These are phyloP conservation scores for Orbicella faveolata DNA, from an alignment of 64 coral and sea anemone genomes.

Conservation along the genomic window DNA sequence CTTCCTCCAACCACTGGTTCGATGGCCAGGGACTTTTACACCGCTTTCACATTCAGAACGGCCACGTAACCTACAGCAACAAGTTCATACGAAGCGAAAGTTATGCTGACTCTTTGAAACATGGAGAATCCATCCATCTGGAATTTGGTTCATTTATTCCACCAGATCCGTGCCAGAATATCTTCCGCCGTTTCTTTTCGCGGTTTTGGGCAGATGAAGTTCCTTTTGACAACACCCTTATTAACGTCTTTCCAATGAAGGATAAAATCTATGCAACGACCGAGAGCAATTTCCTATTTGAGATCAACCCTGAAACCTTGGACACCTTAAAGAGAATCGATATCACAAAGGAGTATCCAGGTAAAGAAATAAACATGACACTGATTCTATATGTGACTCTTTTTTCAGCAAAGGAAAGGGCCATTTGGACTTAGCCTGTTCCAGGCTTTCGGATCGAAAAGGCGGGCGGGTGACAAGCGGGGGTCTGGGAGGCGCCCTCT, in stretches of 20 bases:
- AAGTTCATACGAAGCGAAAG: constrained; percentile 71
- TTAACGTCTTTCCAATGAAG: constrained; percentile 72
- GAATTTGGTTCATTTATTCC: constrained; percentile 56
- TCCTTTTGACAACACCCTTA: constrained; percentile 54
- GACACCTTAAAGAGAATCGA: constrained; percentile 52
- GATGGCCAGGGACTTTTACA: constrained; percentile 81
- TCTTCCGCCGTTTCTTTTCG: constrained; percentile 80
- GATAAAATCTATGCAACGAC: constrained; percentile 66
- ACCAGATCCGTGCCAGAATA: constrained; percentile 91
- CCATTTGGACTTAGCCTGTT: too few species aligned
- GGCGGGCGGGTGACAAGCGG: too few species aligned
- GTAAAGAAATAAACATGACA: constrained; percentile 5
- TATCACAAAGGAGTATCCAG: constrained; percentile 55
- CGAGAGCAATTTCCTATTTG: constrained; percentile 56
- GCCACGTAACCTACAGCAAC: constrained; percentile 80
- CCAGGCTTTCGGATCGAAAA: too few species aligned
- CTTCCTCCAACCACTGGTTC: constrained; percentile 75
- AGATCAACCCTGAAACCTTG: constrained; percentile 69
- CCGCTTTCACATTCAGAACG: constrained; percentile 73
- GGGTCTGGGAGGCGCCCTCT: too few species aligned
- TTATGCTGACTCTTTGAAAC: constrained; percentile 40
- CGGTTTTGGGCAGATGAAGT: constrained; percentile 36
- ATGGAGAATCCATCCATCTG: constrained; percentile 7
- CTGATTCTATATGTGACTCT: too few species aligned
- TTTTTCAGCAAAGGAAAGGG: too few species aligned